These are phyloP conservation scores for Anthrax anthrax DNA, from an alignment of 2,888 invertebrate genomes.

Conservation along the genomic window DNA sequence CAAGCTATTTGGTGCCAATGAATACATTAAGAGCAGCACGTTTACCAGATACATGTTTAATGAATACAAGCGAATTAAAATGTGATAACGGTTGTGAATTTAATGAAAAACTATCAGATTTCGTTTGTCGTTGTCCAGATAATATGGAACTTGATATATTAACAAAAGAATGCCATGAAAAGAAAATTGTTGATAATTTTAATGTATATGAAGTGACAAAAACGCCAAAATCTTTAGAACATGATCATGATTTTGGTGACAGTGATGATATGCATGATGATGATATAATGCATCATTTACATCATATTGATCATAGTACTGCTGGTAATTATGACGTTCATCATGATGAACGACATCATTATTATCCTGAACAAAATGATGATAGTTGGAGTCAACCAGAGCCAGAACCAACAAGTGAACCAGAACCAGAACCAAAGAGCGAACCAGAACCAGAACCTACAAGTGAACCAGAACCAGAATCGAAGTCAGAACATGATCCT, in stretches of 20 bases:
- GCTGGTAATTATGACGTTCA: neutral
- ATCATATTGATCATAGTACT: conserved; percentile 4
- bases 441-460: conserved; percentile 22
- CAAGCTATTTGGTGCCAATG: conserved; percentile 29
- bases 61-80: conserved; percentile 38
- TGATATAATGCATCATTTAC: neutral
- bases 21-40: conserved; percentile 20
- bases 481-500: neutral
- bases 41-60: conserved; percentile 49
- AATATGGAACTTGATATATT: conserved; percentile 36
- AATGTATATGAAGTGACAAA: conserved; percentile 19
- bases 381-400: neutral
- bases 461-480: conserved; percentile 19
- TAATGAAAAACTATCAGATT: conserved; percentile 45
- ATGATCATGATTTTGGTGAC: conserved; percentile 12
- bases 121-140: conserved; percentile 49
- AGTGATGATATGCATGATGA: neutral
- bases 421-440: conserved; percentile 12
- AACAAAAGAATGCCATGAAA: conserved; percentile 21
- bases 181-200: conserved; percentile 15
- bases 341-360: neutral
- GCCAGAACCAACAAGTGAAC: conserved; percentile 12
- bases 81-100: conserved; percentile 56
- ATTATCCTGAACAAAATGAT: neutral
- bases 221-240: conserved; percentile 34